Evolutionary conservation across 2,113 vertebrate genomes (phyloP).

Genomic region (Cephalopholis sonnerati): DNA sequence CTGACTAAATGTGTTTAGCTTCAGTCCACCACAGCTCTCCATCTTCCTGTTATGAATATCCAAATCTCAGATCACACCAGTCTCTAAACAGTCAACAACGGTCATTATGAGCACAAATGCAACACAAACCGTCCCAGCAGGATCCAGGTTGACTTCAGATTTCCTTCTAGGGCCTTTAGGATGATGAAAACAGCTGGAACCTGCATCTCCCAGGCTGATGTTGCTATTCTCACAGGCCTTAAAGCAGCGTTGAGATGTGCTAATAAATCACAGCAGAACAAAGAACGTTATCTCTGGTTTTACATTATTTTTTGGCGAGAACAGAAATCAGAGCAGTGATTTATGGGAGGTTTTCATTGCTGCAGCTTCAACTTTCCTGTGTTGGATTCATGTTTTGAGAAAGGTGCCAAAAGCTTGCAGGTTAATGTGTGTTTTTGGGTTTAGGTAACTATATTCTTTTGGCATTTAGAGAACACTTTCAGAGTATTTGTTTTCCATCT

Average conservation of each 20-base stretch:
- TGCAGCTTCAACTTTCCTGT: background rate
- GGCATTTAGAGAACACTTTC: background rate
- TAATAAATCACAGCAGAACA: slow-evolving; percentile 46
- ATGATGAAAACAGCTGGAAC: slow-evolving; percentile 47
- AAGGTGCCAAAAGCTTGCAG: background rate
- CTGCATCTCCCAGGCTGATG: slow-evolving; percentile 14
- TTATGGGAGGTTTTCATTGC: background rate
- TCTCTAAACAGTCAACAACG: background rate
- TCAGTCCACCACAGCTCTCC: too few species aligned
- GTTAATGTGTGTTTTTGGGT: background rate
- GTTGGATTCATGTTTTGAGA: background rate
- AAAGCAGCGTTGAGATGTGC: slow-evolving; percentile 39
- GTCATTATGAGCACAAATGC: background rate
- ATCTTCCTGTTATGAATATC: background rate
- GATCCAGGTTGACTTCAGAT: background rate
- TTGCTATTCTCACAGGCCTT: slow-evolving; percentile 34
- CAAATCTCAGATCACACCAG: background rate
- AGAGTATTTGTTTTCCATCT: background rate
- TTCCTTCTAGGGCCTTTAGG: slow-evolving; percentile 10
- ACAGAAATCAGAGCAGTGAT: background rate
- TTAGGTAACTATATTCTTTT: background rate
- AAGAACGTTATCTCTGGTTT: slow-evolving; percentile 44
- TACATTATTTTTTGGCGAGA: slow-evolving; percentile 20
- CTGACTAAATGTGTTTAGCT: too few species aligned
- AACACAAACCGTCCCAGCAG: background rate